Conservation (phyloP, 2,797 vertebrate species). For the Brachymystax lenok region DNA sequence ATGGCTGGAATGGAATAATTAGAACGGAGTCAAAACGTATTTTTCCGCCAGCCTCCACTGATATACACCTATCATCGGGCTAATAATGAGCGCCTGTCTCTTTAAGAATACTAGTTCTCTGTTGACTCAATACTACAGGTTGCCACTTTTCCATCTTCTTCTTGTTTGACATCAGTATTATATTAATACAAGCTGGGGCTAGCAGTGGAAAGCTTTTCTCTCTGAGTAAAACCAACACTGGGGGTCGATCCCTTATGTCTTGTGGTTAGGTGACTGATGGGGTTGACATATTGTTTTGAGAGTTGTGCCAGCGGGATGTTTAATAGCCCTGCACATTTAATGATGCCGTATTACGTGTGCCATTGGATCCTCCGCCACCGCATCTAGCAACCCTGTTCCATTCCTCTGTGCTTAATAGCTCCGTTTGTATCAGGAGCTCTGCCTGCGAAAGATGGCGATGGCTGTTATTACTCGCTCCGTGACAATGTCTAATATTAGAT, state of each 20-base stretch:
- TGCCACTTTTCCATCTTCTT: neutral
- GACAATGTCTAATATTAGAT: slow-evolving; percentile 30
- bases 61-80: no score
- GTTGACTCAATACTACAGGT: no score
- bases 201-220: neutral
- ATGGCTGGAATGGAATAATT: no score
- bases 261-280: slow-evolving; percentile 47
- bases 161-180: neutral
- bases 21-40: no score
- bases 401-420: slow-evolving; percentile 35
- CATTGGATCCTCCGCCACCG: slow-evolving; percentile 25
- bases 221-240: neutral
- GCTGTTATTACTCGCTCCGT: slow-evolving; percentile 12
- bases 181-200: neutral
- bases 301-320: slow-evolving; percentile 47
- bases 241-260: slow-evolving; percentile 9
- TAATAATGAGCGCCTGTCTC: neutral
- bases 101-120: no score
- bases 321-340: slow-evolving; percentile 65
- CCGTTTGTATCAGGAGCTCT: slow-evolving; percentile 16
- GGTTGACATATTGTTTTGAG: slow-evolving; percentile 55
- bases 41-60: no score
- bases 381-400: slow-evolving; percentile 27
- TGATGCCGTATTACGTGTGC: slow-evolving; percentile 43
- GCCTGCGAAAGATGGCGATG: neutral